phyloP scores from a whole-genome alignment of 2,113 vertebrate species.

The Pollachius pollachius region DNA sequence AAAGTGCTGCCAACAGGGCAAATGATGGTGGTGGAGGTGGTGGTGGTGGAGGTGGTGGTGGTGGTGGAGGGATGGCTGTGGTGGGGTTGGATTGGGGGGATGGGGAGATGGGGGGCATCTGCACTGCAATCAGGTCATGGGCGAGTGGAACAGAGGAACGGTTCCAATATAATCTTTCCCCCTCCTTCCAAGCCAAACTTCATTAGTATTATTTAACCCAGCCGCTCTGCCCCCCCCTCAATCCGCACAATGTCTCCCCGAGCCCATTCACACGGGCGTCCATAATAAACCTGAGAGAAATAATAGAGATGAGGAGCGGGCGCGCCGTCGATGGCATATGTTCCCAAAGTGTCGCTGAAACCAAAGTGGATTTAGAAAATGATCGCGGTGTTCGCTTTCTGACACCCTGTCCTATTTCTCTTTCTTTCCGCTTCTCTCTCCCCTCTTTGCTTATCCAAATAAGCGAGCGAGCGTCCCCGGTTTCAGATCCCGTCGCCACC shows the following conservation, averaged over 20 bases:
- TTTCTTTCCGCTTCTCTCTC: background rate
- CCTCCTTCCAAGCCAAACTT: slow-evolving; percentile 32
- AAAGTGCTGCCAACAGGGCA: slow-evolving; percentile 61
- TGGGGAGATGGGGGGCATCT: slow-evolving; percentile 50
- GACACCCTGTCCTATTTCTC: slow-evolving; percentile 31
- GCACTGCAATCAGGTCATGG: slow-evolving; percentile 49
- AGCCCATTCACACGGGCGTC: slow-evolving; percentile 41
- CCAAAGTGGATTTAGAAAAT: slow-evolving; percentile 61
- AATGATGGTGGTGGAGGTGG: slow-evolving; percentile 37
- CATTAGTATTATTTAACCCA: slow-evolving; percentile 41
- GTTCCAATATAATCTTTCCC: slow-evolving; percentile 35
- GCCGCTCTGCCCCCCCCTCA: too few species aligned
- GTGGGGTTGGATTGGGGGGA: slow-evolving; percentile 45
- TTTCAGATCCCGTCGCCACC: slow-evolving; percentile 20
- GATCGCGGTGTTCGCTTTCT: slow-evolving; percentile 52
- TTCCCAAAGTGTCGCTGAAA: slow-evolving; percentile 45
- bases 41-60: background rate
- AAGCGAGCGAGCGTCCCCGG: slow-evolving; percentile 51
- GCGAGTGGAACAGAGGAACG: slow-evolving; percentile 47
- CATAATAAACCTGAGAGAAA: slow-evolving; percentile 24
- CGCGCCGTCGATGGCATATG: slow-evolving; percentile 55
- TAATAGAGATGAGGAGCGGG: slow-evolving; percentile 33
- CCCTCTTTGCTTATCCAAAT: slow-evolving; percentile 54
- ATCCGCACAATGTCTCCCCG: slow-evolving; percentile 19
- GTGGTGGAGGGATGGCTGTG: slow-evolving; percentile 53